Evolutionary conservation across 2,888 invertebrate species (phyloP).

Genomic region (Stramonita haemastoma): DNA sequence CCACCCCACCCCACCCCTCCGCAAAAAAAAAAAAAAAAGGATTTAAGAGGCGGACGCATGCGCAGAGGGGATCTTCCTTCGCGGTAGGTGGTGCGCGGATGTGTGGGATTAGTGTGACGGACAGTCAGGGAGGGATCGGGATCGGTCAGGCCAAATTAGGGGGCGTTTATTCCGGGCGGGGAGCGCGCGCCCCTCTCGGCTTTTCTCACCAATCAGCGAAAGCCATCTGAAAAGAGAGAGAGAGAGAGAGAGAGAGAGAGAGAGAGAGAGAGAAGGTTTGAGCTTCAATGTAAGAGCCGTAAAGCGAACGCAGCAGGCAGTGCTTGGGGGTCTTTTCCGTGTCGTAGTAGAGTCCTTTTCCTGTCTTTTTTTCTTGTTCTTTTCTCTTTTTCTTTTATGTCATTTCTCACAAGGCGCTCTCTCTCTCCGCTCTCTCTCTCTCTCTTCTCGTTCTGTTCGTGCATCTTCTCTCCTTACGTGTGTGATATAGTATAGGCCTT

Average conservation of each 20-base stretch:
- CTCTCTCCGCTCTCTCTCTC: too few relatives aligned
- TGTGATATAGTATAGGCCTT: too few relatives aligned
- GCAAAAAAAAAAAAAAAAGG: neutral
- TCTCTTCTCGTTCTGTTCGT: too few relatives aligned
- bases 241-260: neutral
- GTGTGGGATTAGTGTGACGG: slow-evolving; percentile 32
- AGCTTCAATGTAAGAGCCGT: neutral
- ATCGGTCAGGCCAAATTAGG: slow-evolving; percentile 32
- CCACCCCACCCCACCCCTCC: neutral
- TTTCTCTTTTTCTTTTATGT: too few relatives aligned
- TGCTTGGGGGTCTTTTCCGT: slow-evolving; percentile 20
- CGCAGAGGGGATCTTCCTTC: neutral
- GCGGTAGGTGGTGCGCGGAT: slow-evolving; percentile 14
- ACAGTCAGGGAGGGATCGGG: neutral
- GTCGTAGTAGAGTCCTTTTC: slow-evolving; percentile 31
- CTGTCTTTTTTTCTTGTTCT: too few relatives aligned
- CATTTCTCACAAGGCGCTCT: too few relatives aligned
- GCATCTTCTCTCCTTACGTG: too few relatives aligned
- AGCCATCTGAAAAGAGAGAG: neutral
- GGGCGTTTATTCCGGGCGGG: slow-evolving; percentile 39
- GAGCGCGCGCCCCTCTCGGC: slow-evolving; percentile 26
- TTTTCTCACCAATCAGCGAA: slow-evolving; percentile 41
- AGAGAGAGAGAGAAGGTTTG: too few relatives aligned
- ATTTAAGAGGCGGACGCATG: neutral
- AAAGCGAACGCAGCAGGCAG: slow-evolving; percentile 22